Evolutionary conservation across 2,113 vertebrate species (phyloP), one percentile per base, ranked within the genome.

Genomic region (Erpornis zantholeuca): DNA sequence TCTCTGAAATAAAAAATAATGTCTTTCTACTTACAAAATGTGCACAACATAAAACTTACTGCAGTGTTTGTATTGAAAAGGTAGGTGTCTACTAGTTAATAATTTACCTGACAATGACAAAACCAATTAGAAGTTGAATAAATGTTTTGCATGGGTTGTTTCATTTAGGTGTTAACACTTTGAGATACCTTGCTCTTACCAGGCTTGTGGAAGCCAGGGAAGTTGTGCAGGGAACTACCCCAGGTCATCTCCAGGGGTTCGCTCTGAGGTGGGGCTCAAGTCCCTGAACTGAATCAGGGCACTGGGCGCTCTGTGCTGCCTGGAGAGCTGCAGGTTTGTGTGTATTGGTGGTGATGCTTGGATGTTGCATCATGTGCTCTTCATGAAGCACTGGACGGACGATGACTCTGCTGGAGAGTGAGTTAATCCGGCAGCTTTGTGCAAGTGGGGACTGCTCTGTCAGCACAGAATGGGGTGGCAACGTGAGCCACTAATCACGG

Each of bases 361-460:
- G 3, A 21, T 45, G 29, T 22, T 59, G 38, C 15, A 27, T 33
- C 21, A 18, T 0, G 1, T 56, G 28, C 5, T 2, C 16, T 47
- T 50, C n/a, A 5, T 0, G 0, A 56, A 10, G 45, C 28, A 21
- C 18, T 15, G 28, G 45, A 2, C 0, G 1, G n/a, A 14, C 0
- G 0, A 16, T 35, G 27, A 52, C 7, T 24, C 31, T 1, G 4
- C 65, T 56, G 66, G 31, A 60, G 71, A 24, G 10, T 68, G 53
- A 82, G 56, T 81, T 76, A 49, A 72, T 69, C 57, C 0, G 0
- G 12, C 49, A 53, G 35, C 42, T 54, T 61, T 21, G 24, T 68
- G 82, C 50, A 13, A 33, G 24, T 0, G 0, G 31, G 12, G 17
- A 45, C n/a, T 88, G 82, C 65, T 65, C 31, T 27, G 59, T 73